These are phyloP conservation scores for Catostomus latipinnis DNA, from an alignment of 2,797 vertebrate species.

Conservation along the genomic window DNA sequence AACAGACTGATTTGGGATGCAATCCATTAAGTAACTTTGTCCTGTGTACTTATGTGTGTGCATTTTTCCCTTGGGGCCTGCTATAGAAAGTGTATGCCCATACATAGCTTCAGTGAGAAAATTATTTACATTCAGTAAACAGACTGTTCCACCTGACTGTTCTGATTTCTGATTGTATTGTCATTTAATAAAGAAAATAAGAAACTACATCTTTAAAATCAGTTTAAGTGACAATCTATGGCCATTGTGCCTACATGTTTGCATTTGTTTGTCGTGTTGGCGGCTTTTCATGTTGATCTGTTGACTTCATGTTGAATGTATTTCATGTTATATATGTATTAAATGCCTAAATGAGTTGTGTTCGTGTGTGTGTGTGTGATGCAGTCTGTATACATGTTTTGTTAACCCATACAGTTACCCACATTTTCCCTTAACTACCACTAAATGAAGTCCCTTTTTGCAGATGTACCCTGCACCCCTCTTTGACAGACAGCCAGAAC, in stretches of 20 bases:
- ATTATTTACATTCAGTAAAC: too few relatives aligned
- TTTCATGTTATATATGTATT: background rate
- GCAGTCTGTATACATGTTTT: background rate
- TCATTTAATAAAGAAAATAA: too few relatives aligned
- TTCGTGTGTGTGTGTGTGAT: background rate
- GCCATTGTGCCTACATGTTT: conserved; percentile 48
- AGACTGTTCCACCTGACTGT: too few relatives aligned
- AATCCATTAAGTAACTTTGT: too few relatives aligned
- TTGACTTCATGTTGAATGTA: background rate
- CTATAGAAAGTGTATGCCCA: too few relatives aligned
- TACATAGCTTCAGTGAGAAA: too few relatives aligned
- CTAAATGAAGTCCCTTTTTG: background rate
- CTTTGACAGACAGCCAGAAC: conserved; percentile 19
- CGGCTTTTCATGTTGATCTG: background rate
- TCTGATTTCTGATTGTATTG: too few relatives aligned
- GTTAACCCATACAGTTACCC: background rate
- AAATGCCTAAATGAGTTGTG: background rate
- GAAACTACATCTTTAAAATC: conserved; percentile 43
- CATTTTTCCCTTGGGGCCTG: too few relatives aligned
- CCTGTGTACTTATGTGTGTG: too few relatives aligned
- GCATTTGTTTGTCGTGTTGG: conserved; percentile 48
- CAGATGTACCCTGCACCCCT: background rate
- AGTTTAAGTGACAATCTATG: conserved; percentile 53
- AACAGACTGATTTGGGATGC: too few relatives aligned
- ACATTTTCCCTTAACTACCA: background rate